These are phyloP conservation scores for Thalassarche chlororhynchos DNA, from an alignment of 2,113 vertebrate species.

Conservation along the genomic window DNA sequence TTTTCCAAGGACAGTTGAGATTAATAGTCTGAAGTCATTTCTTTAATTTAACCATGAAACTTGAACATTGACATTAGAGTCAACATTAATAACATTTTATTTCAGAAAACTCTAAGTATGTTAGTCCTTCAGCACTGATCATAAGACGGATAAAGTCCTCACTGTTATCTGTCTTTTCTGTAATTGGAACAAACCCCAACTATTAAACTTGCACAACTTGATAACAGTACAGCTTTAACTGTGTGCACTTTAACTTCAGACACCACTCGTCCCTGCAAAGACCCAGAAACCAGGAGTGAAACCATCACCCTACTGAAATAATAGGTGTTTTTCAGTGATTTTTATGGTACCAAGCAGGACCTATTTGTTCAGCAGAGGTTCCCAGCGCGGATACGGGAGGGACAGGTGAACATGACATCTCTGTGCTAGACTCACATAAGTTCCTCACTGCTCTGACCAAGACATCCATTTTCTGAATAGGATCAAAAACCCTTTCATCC, in stretches of 20 bases:
- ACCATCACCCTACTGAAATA: neutral
- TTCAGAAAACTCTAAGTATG: neutral
- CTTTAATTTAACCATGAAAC: conserved; percentile 36
- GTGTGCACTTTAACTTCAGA: neutral
- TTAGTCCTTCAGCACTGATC: conserved; percentile 9
- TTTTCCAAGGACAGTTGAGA: conserved; percentile 57
- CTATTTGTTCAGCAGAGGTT: neutral
- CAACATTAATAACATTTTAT: neutral
- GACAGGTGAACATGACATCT: rapidly evolving
- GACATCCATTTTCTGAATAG: neutral
- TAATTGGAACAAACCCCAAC: neutral
- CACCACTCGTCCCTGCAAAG: neutral
- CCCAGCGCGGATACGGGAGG: rapidly evolving
- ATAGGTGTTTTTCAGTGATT: neutral
- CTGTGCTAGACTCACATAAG: neutral
- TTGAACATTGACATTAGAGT: conserved; percentile 2
- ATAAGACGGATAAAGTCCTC: neutral
- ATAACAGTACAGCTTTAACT: neutral
- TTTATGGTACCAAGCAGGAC: neutral
- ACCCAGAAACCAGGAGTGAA: neutral
- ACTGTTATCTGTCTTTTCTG: neutral
- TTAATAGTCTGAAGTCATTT: conserved; percentile 55
- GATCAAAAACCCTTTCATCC: neutral
- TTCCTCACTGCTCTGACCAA: neutral
- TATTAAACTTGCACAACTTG: neutral